A percentile compares a stretch with the other conserved stretches of the same genome.
Evolutionary conservation across 2,888 invertebrate species (phyloP).

Genomic region (Tetragonisca angustula): DNA sequence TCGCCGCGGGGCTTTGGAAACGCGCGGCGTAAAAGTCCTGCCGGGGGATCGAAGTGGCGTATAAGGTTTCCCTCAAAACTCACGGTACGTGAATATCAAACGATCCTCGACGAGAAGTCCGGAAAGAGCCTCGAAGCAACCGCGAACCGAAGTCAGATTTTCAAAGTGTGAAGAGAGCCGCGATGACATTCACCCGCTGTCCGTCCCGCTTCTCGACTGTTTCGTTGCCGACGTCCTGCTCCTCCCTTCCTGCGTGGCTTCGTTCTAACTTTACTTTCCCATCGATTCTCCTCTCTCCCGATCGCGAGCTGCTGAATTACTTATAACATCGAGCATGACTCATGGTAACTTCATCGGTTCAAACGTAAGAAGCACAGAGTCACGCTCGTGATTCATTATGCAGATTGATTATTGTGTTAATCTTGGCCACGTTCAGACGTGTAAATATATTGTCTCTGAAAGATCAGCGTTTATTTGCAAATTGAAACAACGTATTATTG

Average conservation of each 20-base stretch:
- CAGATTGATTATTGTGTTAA: too few species aligned
- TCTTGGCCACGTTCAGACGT: too few species aligned
- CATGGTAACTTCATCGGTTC: too few species aligned
- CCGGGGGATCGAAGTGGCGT: constrained; percentile 66
- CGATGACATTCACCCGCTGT: constrained; percentile 24
- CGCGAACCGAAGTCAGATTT: constrained; percentile 60
- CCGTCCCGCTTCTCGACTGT: background rate
- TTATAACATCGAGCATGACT: too few species aligned
- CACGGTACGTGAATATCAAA: constrained; percentile 69
- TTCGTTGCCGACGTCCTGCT: constrained; percentile 8
- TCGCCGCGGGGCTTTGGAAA: constrained; percentile 66
- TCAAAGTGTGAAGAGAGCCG: constrained; percentile 56
- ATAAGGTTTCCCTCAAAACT: constrained; percentile 65
- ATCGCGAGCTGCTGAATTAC: constrained; percentile 26
- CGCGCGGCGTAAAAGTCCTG: constrained; percentile 66
- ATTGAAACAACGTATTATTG: too few species aligned
- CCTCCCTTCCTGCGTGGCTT: background rate
- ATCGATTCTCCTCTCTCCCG: constrained; percentile 4
- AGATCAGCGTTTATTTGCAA: too few species aligned
- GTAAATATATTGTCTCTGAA: too few species aligned
- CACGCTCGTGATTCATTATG: too few species aligned
- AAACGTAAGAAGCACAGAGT: too few species aligned
- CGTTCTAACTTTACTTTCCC: constrained; percentile 30
- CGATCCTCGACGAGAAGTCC: constrained; percentile 62
- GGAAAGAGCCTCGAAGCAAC: constrained; percentile 50